These are phyloP conservation scores for Invenusta paracnida DNA, from an alignment of 2,888 invertebrate species.

Conservation along the genomic window DNA sequence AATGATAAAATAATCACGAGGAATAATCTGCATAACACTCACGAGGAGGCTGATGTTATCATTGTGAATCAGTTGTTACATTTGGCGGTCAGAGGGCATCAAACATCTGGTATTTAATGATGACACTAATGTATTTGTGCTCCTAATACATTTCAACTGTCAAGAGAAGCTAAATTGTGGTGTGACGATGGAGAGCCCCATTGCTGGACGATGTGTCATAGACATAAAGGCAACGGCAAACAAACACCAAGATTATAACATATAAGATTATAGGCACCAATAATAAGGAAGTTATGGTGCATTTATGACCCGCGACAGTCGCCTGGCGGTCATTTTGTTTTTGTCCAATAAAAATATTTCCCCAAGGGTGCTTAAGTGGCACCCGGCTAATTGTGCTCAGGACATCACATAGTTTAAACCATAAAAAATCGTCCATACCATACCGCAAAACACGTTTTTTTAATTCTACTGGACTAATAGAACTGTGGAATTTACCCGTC, in stretches of 20 bases:
- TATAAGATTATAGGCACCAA: no score
- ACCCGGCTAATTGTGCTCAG: conserved; percentile 14
- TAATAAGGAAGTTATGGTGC: not conserved
- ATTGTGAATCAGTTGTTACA: conserved; percentile 14
- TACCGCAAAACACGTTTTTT: not conserved
- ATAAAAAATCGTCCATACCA: not conserved
- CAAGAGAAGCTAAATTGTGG: not conserved
- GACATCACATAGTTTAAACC: not conserved
- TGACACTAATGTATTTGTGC: not conserved
- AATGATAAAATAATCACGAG: not conserved
- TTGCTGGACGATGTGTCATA: not conserved
- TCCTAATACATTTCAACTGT: not conserved
- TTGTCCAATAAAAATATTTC: not conserved
- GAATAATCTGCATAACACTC: conserved; percentile 19
- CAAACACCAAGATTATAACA: conserved; percentile 14
- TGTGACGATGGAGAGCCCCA: conserved; percentile 2
- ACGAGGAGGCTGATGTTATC: conserved; percentile 7
- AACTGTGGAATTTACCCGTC: no score
- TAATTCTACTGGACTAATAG: no score
- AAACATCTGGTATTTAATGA: not conserved
- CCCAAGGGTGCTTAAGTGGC: conserved; percentile 9
- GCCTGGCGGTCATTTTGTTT: not conserved
- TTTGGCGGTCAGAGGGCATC: conserved; percentile 2
- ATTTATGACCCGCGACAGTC: not conserved
- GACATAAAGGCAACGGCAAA: conserved; percentile 29